Evolutionary conservation across 2,113 vertebrate genomes (phyloP).

Genomic region (Mungos mungo): DNA sequence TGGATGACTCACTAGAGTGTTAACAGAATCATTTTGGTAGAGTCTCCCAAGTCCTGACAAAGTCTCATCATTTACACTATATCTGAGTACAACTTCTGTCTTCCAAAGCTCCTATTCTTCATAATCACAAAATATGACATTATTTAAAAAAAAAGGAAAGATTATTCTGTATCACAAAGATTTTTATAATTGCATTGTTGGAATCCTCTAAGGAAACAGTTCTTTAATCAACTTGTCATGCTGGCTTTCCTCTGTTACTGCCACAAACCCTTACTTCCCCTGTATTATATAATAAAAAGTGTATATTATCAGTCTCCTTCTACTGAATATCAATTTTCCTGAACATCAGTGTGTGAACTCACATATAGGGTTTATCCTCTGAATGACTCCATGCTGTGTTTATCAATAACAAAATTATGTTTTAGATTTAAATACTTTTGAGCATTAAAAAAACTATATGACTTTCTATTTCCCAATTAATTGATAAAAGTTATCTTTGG

Average conservation of each 20-base stretch:
- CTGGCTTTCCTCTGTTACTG: neutral
- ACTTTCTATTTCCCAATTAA: slow-evolving; percentile 20
- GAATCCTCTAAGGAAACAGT: neutral
- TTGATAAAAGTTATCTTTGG: neutral
- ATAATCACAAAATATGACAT: neutral
- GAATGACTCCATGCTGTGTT: neutral
- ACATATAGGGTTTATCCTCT: neutral
- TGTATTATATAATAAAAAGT: neutral
- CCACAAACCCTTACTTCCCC: neutral
- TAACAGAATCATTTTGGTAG: neutral
- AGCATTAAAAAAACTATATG: neutral
- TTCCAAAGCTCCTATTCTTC: neutral
- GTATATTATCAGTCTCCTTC: neutral
- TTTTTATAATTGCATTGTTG: neutral
- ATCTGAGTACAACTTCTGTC: neutral
- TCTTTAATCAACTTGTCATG: neutral
- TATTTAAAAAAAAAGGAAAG: neutral
- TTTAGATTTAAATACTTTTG: neutral
- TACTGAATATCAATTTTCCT: neutral
- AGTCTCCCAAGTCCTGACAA: neutral
- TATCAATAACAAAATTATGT: neutral
- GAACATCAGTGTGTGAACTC: neutral
- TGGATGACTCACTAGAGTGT: neutral
- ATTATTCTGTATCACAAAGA: neutral
- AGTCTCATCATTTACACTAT: neutral